Evolutionary conservation across 2,797 vertebrate species (phyloP).

Genomic region (Sibirionetta formosa): DNA sequence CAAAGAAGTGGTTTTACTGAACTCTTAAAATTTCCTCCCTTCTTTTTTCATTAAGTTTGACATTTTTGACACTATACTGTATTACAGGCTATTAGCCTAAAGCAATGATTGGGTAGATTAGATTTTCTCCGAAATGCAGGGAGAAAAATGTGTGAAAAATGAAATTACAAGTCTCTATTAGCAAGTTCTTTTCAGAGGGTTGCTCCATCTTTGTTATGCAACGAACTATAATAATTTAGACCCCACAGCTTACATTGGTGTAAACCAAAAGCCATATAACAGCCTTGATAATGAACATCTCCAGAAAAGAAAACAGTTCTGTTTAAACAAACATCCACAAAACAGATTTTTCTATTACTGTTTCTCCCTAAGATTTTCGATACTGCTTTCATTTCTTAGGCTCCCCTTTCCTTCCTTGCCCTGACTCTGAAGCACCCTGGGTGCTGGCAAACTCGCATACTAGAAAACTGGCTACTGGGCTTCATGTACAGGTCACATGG

Average conservation of each 20-base stretch:
- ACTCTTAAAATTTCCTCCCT: rapidly evolving
- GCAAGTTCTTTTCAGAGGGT: not conserved
- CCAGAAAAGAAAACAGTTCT: not conserved
- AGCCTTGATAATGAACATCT: not conserved
- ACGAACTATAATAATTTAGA: not conserved
- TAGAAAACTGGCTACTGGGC: not conserved
- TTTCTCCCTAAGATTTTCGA: not conserved
- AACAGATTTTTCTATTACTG: not conserved
- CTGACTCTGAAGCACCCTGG: not conserved
- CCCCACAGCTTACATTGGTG: not conserved
- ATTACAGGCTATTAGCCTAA: slow-evolving; percentile 42
- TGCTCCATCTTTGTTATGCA: not conserved
- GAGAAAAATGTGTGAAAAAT: slow-evolving; percentile 12
- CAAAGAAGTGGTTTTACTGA: not conserved
- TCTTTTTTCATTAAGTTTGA: not conserved
- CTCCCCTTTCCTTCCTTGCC: not conserved
- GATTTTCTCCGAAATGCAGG: slow-evolving; percentile 31
- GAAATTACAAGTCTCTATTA: slow-evolving; percentile 21
- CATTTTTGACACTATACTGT: slow-evolving; percentile 16
- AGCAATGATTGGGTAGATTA: slow-evolving; percentile 33
- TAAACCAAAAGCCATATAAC: not conserved
- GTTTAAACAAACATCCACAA: not conserved
- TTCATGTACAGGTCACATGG: not conserved
- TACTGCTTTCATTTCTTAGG: not conserved
- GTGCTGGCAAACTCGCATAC: not conserved